These are phyloP conservation scores for Trichopria drosophilae DNA, from an alignment of 2,888 invertebrate species.

Conservation along the genomic window DNA sequence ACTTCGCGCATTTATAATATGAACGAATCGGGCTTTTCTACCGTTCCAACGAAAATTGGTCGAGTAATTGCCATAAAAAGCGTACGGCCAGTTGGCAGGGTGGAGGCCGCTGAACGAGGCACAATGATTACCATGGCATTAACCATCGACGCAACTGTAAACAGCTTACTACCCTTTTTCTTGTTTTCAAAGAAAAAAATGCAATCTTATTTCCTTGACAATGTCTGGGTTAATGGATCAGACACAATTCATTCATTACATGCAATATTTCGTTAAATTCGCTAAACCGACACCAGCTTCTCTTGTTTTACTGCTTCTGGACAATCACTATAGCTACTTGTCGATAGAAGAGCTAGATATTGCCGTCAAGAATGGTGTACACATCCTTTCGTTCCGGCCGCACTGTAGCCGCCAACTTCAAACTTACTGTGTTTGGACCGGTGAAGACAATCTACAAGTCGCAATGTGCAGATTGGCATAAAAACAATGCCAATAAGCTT, in stretches of 20 bases:
- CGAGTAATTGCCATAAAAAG: slow-evolving; percentile 20
- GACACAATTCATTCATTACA: slow-evolving; percentile 22
- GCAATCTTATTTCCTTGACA: slow-evolving; percentile 30
- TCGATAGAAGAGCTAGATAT: slow-evolving; percentile 36
- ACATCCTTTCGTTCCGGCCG: slow-evolving; percentile 34
- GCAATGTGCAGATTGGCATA: neutral
- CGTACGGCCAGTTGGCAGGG: slow-evolving; percentile 11
- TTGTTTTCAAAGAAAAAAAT: slow-evolving; percentile 37
- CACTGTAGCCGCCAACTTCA: slow-evolving; percentile 37
- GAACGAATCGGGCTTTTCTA: slow-evolving; percentile 25
- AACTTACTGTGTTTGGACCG: slow-evolving; percentile 12
- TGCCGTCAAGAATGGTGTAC: slow-evolving; percentile 41
- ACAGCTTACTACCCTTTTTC: slow-evolving; percentile 36
- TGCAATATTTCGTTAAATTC: slow-evolving; percentile 29
- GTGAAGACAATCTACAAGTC: slow-evolving; percentile 2
- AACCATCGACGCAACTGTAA: slow-evolving; percentile 34
- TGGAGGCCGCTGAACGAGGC: slow-evolving; percentile 37
- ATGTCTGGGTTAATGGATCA: too few relatives aligned
- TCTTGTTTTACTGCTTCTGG: slow-evolving; percentile 24
- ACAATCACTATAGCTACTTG: slow-evolving; percentile 34
- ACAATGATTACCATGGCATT: slow-evolving; percentile 32
- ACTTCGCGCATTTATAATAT: slow-evolving; percentile 13
- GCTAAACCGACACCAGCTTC: too few relatives aligned
- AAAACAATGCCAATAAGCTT: neutral
- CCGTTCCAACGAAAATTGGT: slow-evolving; percentile 22